These are phyloP conservation scores for Ariolimax columbianus DNA, from an alignment of 2,888 invertebrate species.

Conservation along the genomic window DNA sequence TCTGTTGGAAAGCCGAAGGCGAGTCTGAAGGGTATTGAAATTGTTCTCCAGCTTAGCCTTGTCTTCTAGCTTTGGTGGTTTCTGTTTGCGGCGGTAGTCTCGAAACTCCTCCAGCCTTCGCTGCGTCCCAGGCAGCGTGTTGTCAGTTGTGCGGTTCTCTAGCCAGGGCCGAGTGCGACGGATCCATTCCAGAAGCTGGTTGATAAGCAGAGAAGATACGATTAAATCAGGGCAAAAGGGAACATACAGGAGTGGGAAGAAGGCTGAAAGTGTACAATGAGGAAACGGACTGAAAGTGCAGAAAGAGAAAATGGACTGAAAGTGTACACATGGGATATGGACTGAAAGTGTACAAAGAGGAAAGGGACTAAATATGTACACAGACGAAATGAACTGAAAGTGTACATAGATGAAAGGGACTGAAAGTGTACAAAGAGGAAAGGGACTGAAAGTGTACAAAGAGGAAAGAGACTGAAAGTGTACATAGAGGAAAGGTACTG, in stretches of 20 bases:
- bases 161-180: constrained; percentile 93
- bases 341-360: too few species aligned
- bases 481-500: too few species aligned
- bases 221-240: neutral
- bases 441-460: too few species aligned
- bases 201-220: neutral
- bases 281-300: neutral
- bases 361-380: too few species aligned
- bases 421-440: too few species aligned
- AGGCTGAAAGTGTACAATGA: neutral
- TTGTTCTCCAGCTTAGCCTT: constrained; percentile 99
- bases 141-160: constrained; percentile 87
- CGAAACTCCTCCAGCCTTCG: constrained; percentile 99
- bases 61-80: constrained; percentile 99
- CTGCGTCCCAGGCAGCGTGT: constrained; percentile 96
- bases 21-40: constrained; percentile 99
- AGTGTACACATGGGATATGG: too few species aligned
- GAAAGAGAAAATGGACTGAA: too few species aligned
- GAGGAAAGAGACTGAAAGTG: too few species aligned
- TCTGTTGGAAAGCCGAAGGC: constrained; percentile 96
- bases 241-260: neutral
- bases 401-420: too few species aligned
- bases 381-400: too few species aligned
- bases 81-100: constrained; percentile 98
- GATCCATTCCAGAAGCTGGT: constrained; percentile 97